These are phyloP conservation scores for Tangara arthus DNA, from an alignment of 2,797 vertebrate species.

Conservation along the genomic window DNA sequence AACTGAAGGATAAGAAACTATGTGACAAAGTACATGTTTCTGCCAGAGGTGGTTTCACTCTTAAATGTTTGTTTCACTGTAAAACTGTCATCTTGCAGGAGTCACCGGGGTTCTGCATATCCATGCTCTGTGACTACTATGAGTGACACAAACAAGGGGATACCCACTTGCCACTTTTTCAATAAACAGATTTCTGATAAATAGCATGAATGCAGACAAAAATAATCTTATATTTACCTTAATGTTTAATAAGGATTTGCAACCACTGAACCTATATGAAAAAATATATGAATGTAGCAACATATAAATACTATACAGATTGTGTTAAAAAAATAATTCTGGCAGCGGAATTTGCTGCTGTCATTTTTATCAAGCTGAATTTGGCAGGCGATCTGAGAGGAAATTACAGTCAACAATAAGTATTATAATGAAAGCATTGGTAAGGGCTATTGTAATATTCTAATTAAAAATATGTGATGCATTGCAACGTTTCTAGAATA, in stretches of 20 bases:
- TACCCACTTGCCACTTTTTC: background rate
- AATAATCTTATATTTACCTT: background rate
- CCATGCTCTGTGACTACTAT: no score
- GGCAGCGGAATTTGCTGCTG: background rate
- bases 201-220: background rate
- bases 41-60: background rate
- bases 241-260: background rate
- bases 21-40: background rate
- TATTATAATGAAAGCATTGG: background rate
- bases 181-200: background rate
- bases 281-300: background rate
- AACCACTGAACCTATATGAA: background rate
- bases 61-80: background rate
- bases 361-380: background rate
- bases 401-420: background rate
- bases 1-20: background rate
- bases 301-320: fast-evolving
- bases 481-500: background rate
- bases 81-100: background rate
- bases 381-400: background rate
- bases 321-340: background rate
- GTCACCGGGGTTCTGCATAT: background rate
- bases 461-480: background rate
- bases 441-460: background rate
- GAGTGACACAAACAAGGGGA: background rate